Percentiles rank a stretch among this genome's conserved stretches.
These are phyloP conservation scores for Scatophagus argus DNA, from an alignment of 2,113 vertebrate genomes.

Conservation along the genomic window DNA sequence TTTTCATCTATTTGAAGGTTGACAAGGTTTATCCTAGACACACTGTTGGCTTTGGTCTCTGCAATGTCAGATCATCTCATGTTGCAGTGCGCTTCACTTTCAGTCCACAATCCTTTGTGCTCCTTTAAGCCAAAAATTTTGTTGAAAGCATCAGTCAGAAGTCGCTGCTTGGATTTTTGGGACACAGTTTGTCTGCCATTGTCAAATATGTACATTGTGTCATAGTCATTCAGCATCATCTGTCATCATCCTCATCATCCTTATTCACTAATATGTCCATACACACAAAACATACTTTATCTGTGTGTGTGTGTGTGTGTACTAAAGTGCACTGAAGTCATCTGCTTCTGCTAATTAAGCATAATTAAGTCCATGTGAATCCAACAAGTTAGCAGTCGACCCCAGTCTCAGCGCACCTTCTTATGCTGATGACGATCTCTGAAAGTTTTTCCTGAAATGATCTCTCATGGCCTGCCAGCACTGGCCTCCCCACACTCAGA, in stretches of 20 bases:
- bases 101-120: not conserved
- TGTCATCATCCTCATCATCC: not conserved
- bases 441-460: conserved; percentile 59
- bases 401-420: conserved; percentile 20
- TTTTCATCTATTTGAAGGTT: not conserved
- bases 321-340: conserved; percentile 37
- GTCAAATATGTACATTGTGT: not conserved
- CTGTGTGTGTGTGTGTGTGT: conserved; percentile 12
- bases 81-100: not conserved
- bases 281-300: conserved; percentile 7
- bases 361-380: conserved; percentile 54
- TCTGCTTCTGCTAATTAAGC: conserved; percentile 35
- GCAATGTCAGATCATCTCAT: not conserved
- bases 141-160: not conserved
- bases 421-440: conserved; percentile 49
- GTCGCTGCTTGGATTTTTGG: not conserved
- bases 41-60: not conserved
- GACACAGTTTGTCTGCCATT: not conserved
- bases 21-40: too few species aligned
- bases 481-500: conserved; percentile 40
- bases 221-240: not conserved
- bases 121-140: not conserved
- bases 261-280: not conserved
- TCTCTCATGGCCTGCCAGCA: conserved; percentile 53
- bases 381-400: conserved; percentile 34